Conservation (phyloP, 2,888 invertebrate species). For the Drosophila lacicola region DNA sequence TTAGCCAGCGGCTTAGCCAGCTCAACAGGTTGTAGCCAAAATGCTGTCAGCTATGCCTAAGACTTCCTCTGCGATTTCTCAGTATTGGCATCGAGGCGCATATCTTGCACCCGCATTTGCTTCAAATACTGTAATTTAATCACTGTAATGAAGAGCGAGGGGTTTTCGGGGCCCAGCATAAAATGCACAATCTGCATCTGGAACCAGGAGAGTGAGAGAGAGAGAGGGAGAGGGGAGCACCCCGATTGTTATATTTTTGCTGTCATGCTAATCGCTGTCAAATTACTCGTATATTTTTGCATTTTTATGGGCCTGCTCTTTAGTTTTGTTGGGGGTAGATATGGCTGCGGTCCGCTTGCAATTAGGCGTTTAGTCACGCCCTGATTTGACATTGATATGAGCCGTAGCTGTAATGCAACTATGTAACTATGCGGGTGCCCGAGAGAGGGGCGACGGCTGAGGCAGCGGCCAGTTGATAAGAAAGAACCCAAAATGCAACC, state of each 20-base stretch:
- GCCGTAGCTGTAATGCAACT: conserved; percentile 24
- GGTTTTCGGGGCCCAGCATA: conserved; percentile 61
- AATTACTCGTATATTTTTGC: conserved; percentile 71
- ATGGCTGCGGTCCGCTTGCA: conserved; percentile 59
- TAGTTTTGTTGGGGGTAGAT: conserved; percentile 16
- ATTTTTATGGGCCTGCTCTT: conserved; percentile 65
- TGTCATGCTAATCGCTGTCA: conserved; percentile 72
- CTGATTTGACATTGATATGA: conserved; percentile 76
- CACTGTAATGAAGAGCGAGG: conserved; percentile 12
- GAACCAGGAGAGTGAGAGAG: neutral
- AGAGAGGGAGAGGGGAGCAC: neutral
- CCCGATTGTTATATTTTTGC: conserved; percentile 12
- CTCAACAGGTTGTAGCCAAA: conserved; percentile 48
- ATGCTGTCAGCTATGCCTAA: conserved; percentile 25
- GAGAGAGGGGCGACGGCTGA: neutral
- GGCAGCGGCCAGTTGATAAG: conserved; percentile 24
- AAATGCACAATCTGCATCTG: conserved; percentile 72
- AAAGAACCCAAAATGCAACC: conserved; percentile 4
- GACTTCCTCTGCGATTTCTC: conserved; percentile 52
- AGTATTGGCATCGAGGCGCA: conserved; percentile 29
- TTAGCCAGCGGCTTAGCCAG: conserved; percentile 44
- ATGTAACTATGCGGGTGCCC: conserved; percentile 45
- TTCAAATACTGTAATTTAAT: conserved; percentile 64
- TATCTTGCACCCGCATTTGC: conserved; percentile 62
- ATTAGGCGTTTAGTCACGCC: conserved; percentile 77